These are phyloP conservation scores for Polyodon spathula DNA, from an alignment of 2,113 vertebrate species.

Conservation along the genomic window DNA sequence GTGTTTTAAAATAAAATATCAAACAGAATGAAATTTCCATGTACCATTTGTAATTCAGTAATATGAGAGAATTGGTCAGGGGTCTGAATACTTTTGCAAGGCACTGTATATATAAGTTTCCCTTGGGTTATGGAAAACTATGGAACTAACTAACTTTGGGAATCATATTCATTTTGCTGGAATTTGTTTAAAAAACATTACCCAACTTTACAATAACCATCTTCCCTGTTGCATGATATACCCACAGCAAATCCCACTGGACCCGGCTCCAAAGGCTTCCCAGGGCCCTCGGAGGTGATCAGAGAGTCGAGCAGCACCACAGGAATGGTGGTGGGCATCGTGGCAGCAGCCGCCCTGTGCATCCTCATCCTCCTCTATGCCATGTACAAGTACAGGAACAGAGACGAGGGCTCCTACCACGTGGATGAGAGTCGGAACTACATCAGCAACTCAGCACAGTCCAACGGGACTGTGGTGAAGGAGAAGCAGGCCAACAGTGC, in stretches of 20 bases:
- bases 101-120: too few species aligned
- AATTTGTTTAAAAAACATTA: neutral
- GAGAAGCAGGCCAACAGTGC: conserved; percentile 86
- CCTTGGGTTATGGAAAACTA: too few species aligned
- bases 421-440: conserved; percentile 98
- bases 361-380: conserved; percentile 98
- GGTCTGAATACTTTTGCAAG: too few species aligned
- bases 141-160: too few species aligned
- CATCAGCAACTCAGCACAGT: conserved; percentile 98
- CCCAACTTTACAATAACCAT: conserved; percentile 25
- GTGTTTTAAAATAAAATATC: too few species aligned
- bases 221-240: conserved; percentile 37
- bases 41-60: too few species aligned
- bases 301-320: conserved; percentile 94
- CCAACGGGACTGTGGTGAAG: conserved; percentile 91
- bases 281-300: conserved; percentile 80
- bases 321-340: conserved; percentile 95
- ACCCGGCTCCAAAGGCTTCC: conserved; percentile 68
- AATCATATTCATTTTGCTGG: neutral
- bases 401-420: conserved; percentile 93
- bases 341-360: conserved; percentile 87
- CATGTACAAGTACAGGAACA: conserved; percentile 98
- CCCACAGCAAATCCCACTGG: conserved; percentile 84
- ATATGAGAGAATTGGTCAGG: too few species aligned
- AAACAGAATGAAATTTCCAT: too few species aligned